phyloP scores from a whole-genome alignment of 2,113 vertebrate species.

The Nestor notabilis region DNA sequence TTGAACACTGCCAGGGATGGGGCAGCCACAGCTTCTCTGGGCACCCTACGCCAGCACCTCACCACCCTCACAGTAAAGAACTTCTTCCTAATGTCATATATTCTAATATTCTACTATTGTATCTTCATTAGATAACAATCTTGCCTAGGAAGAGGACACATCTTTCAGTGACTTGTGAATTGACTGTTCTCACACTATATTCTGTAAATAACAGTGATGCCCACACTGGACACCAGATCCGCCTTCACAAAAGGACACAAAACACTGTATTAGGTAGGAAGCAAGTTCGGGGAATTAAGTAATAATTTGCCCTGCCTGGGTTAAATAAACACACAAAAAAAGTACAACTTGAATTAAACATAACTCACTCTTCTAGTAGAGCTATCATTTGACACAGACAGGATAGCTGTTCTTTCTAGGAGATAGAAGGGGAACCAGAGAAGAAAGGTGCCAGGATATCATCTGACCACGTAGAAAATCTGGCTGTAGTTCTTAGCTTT shows the following conservation, averaged over 20 bases:
- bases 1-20: background rate
- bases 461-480: background rate
- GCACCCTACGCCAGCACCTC: background rate
- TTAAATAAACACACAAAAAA: background rate
- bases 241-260: background rate
- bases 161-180: background rate
- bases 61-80: background rate
- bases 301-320: background rate
- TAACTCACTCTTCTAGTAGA: background rate
- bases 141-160: background rate
- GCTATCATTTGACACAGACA: background rate
- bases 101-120: background rate
- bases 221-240: background rate
- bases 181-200: background rate
- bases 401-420: background rate
- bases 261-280: background rate
- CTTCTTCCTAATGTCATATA: background rate
- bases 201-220: background rate
- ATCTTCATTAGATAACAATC: background rate
- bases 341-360: background rate
- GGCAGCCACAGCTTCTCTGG: background rate
- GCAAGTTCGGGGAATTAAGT: background rate
- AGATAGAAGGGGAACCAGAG: background rate
- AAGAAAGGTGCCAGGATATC: background rate
- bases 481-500: background rate